Conservation (phyloP, 2,113 vertebrate genomes). For the Orthonyx spaldingii region DNA sequence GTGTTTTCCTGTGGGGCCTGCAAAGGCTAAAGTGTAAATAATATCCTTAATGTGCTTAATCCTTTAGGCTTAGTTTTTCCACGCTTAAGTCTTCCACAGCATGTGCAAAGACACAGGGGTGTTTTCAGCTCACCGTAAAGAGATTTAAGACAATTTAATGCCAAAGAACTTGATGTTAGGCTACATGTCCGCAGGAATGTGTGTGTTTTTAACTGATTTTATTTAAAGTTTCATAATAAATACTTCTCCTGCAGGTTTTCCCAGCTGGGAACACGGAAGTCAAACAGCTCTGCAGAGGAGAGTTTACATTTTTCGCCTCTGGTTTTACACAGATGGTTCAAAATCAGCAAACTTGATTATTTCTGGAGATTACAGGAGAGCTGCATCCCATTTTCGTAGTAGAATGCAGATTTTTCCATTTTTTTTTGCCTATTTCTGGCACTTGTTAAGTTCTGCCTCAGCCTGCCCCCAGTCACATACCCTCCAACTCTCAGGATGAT, state of each 20-base stretch:
- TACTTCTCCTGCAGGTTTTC: neutral
- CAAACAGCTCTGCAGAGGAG: neutral
- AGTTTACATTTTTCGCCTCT: neutral
- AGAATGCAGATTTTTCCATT: neutral
- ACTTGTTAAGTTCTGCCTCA: neutral
- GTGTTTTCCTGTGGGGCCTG: neutral
- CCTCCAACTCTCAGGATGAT: neutral
- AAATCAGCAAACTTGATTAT: neutral
- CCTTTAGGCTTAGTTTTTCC: neutral
- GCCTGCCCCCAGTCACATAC: neutral
- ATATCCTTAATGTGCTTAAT: neutral
- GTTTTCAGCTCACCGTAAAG: rapidly evolving
- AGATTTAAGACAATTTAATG: neutral
- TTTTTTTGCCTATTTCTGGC: neutral
- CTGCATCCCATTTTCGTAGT: rapidly evolving
- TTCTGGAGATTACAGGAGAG: neutral
- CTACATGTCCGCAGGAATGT: neutral
- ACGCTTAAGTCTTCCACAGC: rapidly evolving
- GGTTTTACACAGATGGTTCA: neutral
- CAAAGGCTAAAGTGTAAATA: neutral
- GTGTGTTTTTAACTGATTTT: neutral
- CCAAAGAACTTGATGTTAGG: neutral
- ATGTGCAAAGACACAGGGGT: rapidly evolving
- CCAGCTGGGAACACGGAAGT: neutral
- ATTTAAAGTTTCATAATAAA: slow-evolving; percentile 35